Evolutionary conservation across 2,888 invertebrate species (phyloP), one percentile per base, ranked within the genome.

Genomic region (Strigamia crassipes): DNA sequence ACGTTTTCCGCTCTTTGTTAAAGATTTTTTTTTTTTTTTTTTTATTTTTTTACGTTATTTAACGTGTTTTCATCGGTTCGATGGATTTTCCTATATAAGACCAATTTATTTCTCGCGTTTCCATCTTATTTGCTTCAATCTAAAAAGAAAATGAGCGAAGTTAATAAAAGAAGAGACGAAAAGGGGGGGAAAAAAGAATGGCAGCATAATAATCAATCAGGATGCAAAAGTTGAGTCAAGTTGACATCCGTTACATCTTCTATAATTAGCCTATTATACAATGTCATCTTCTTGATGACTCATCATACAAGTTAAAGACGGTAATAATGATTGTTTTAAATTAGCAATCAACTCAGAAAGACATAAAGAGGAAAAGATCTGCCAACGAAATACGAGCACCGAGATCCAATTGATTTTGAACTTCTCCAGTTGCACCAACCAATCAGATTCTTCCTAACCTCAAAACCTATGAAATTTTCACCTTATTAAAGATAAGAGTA

Each of bases 311-410:
- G 73, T 73, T 73, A 27, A 73, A 73, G 73, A 73, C 73, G 73
- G 31, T 73, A 73, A 73, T 73, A 73, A 73, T 73, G 73, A 73
- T 73, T 73, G 73, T 31, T 73, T 73, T 73, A 73, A 73, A 73
- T 73, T 73, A 73, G 73, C 73, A 73, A 73, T 73, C 31, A 73
- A 73, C 12, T 73, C 15, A 27, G 27, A 73, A 5, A 31, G 73
- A 56, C n/a, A n/a, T 9, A 18, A 21, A 56, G 56, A 18, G n/a
- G 27, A 73, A 23, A 31, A 27, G 73, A 27, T 12, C 6, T 10
- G 31, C 10, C 27, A 73, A 56, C 27, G 73, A 73, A 73, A 73
- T 31, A 73, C 31, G 73, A 73, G 31, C 73, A 27, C 23, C 73
- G 31, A 27, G 27, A 31, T 73, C 31, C 23, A 73, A 73, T 73